Conservation (phyloP, 2,113 vertebrate genomes). For the Melanocharis versteri region DNA sequence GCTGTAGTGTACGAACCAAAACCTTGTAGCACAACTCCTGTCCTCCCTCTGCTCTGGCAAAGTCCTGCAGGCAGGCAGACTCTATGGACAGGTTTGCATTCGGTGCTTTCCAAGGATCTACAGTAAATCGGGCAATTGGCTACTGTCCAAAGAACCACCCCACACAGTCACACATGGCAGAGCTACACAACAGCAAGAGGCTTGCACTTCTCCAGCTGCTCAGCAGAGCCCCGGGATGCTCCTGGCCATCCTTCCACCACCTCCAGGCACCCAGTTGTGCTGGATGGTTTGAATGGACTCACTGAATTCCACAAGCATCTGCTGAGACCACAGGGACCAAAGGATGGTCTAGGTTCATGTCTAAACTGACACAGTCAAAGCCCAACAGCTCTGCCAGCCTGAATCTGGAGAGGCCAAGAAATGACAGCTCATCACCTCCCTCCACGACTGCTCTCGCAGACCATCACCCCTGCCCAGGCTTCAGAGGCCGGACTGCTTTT, state of each 20-base stretch:
- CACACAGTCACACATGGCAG: neutral
- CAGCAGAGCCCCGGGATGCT: fast-evolving
- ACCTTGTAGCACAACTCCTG: neutral
- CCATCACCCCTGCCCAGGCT: neutral
- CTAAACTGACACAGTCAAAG: neutral
- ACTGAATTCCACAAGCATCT: neutral
- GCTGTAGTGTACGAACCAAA: neutral
- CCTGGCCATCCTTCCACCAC: neutral
- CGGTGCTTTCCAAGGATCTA: neutral
- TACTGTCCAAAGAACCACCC: neutral
- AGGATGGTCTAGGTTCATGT: neutral
- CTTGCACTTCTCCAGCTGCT: neutral
- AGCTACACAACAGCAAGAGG: neutral
- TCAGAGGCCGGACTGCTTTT: neutral
- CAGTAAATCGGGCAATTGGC: neutral
- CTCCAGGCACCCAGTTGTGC: neutral
- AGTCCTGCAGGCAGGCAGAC: neutral
- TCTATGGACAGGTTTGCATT: neutral
- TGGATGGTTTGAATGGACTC: neutral
- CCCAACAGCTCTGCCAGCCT: neutral
- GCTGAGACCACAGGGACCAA: neutral
- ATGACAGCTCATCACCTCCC: neutral
- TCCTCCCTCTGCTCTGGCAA: neutral
- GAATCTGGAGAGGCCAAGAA: neutral
- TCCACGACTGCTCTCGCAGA: neutral